Conservation (phyloP, 2,113 vertebrate genomes). For the Piaya cayana region DNA sequence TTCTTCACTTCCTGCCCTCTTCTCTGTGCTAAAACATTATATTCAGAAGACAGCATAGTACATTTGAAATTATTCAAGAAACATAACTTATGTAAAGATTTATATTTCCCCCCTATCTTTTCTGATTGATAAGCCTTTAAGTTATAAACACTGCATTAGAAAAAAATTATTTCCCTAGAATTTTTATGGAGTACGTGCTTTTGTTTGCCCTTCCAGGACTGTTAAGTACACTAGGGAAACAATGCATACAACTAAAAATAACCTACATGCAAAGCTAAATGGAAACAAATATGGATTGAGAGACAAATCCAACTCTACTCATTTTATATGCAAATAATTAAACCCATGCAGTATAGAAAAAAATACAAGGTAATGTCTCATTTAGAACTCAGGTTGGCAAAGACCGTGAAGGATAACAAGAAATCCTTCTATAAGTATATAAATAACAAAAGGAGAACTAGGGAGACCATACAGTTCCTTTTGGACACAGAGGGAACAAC, state of each 20-base stretch:
- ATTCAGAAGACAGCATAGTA: background rate
- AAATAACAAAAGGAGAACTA: too few relatives aligned
- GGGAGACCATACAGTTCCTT: too few relatives aligned
- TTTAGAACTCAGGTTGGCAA: too few relatives aligned
- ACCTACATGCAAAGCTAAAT: constrained; percentile 55
- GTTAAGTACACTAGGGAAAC: constrained; percentile 40
- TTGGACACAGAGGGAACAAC: too few relatives aligned
- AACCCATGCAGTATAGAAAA: background rate
- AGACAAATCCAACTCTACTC: constrained; percentile 28
- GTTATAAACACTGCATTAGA: background rate
- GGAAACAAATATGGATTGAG: constrained; percentile 34
- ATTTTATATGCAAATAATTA: constrained; percentile 68
- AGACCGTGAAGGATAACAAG: too few relatives aligned
- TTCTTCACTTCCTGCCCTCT: background rate
- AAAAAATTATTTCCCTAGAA: background rate
- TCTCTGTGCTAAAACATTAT: background rate
- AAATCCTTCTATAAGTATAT: too few relatives aligned
- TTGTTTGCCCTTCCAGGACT: constrained; percentile 60
- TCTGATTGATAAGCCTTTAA: background rate
- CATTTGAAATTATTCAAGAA: background rate
- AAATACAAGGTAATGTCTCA: background rate
- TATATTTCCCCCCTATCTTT: background rate
- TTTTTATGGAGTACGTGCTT: constrained; percentile 20
- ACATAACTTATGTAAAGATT: background rate
- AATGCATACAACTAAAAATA: constrained; percentile 45